phyloP scores from a whole-genome alignment of 1,140 invertebrate species.

The Macrosteles quadrilineatus region DNA sequence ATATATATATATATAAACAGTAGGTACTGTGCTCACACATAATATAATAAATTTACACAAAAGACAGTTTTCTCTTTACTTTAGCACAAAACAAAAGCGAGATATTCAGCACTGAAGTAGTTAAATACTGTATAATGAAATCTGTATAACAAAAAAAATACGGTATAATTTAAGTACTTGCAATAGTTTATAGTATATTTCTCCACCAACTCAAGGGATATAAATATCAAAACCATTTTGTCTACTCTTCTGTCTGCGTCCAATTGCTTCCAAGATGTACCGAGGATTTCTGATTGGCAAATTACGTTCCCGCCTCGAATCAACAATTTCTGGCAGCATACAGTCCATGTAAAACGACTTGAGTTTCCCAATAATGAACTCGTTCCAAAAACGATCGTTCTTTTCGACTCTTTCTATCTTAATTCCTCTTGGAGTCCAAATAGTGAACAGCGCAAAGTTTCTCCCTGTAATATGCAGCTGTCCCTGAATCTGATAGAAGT shows the following conservation, averaged over 20 bases:
- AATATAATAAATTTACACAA: no score
- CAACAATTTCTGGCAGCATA: constrained; percentile 46
- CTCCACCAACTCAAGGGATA: no score
- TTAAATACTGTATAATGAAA: no score
- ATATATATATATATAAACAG: no score
- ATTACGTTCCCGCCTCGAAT: constrained; percentile 42
- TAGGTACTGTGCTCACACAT: no score
- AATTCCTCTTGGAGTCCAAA: constrained; percentile 37
- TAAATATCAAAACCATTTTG: background rate
- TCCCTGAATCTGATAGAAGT: constrained; percentile 47
- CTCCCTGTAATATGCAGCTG: constrained; percentile 42
- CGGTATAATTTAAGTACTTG: no score
- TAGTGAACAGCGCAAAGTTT: constrained; percentile 40
- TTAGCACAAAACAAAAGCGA: no score
- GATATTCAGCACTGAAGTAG: no score
- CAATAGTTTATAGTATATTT: no score
- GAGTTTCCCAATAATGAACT: constrained; percentile 35
- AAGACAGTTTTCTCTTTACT: no score
- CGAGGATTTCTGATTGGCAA: constrained; percentile 43
- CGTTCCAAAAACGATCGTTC: constrained; percentile 42
- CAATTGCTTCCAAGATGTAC: constrained; percentile 29
- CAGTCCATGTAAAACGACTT: constrained; percentile 45
- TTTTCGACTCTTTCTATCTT: constrained; percentile 32
- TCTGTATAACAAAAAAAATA: no score
- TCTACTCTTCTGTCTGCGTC: background rate